Base-by-base conservation (phyloP, 2,797 vertebrate genomes). In the Selene dorsalis region DNA sequence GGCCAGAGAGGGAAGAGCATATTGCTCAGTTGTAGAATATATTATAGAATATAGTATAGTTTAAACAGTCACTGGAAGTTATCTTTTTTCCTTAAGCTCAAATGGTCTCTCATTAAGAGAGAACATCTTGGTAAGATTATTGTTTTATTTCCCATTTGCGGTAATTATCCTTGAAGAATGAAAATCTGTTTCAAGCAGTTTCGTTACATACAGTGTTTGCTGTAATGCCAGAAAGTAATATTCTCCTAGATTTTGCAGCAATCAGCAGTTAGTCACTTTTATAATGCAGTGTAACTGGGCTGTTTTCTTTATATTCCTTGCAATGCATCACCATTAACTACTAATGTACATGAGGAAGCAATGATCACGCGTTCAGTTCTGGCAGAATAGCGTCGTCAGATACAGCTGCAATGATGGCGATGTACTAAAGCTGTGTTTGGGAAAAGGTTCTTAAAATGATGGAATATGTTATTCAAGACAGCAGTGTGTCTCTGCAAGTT, bases 311-410 rank as follows among this genome's bases (percentile, higher is more conserved):
- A 47, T 47, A 18, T 69, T 53, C 20, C 55, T 48, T 7, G 2
- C 32, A 32, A 35, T 66, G 17, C 18, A 45, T 32, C 47, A 22
- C 24, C 28, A 50, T 61, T 68, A 57, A 39, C 20, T n/a, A 3
- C 24, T 53, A 35, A 11, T 53, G 12, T 55, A 58, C 59, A 20
- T 41, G 9, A 50, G 47, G 48, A 52, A 47, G 35, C 3, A 73
- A 52, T 73, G 48, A 74, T 73, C 56, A 69, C 41, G 22, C 48
- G 73, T 79, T 72, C 62, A 77, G 39, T 47, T 61, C 28, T 24
- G 22, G 32, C 35, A 45, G 20, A 69, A 41, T 53, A 72, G 10
- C 38, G 22, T 17, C 48, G 60, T 58, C n/a, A 59, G 26, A 70
- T 56, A 32, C 50, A 69, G 35, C 45, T 80, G 60, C 58, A 65